Base-by-base conservation (phyloP, 1,140 invertebrate species). In the Magallana ariakensis region DNA sequence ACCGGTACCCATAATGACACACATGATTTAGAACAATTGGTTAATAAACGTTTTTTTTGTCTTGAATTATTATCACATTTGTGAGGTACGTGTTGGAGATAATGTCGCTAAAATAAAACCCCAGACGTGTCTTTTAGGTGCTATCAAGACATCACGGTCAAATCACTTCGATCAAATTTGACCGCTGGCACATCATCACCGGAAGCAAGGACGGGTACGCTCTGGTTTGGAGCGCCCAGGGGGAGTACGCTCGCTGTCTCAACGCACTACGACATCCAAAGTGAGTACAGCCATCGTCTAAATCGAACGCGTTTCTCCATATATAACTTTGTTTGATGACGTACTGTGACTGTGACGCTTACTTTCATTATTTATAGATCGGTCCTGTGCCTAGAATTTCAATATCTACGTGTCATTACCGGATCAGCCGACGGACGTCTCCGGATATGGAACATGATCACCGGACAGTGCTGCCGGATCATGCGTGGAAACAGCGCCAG, bases 361-460 rank as follows among this genome's bases (percentile, higher is more conserved):
- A 46, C 57, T 85, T 70, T 87, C 56, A 22, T 56, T 80, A 86
- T 66, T 87, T 87, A 3, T 91, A 95, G 94, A 87, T 91, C 93
- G 81, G 94, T 95, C 26, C 85, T 94, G 26, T 94, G 94, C 88
- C 26, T 95, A 60, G 94, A 94, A 88, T 95, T 95, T 85, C 91
- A 91, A 85, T 94, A 92, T 88, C 87, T 95, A 16, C 91, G 94
- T 55, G 94, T 94, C 10, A 93, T 95, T 81, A 95, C 94, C 10
- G 94, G 94, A 80, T 94, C 92, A 82, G 92, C 91, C n/a, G 94
- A 95, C 89, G 94, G 94, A 3, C 89, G 94, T 81, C 85, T 95
- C 33, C 85, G 94, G 33, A 94, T 95, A 57, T 95, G 94, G 94
- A 95, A 94, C 90, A 92, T 95, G 87, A 83, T 94, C 13, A 94